phyloP scores from a whole-genome alignment of 2,888 invertebrate genomes.

The Clusia tigrina region DNA sequence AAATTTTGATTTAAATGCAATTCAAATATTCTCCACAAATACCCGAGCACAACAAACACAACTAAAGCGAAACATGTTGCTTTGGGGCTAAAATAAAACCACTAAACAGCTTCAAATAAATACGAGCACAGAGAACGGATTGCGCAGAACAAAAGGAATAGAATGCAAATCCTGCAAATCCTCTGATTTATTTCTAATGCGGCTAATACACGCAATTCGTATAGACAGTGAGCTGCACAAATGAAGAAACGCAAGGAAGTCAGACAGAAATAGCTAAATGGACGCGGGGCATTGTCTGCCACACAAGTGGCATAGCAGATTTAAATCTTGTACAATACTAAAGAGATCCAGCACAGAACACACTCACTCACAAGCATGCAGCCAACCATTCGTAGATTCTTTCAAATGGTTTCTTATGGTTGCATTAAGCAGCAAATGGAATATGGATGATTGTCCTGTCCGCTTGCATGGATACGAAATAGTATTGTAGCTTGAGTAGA shows the following conservation, averaged over 20 bases:
- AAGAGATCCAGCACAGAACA: background rate
- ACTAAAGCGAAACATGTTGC: background rate
- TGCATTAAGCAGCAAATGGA: too few relatives aligned
- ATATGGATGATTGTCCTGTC: too few relatives aligned
- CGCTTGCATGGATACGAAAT: too few relatives aligned
- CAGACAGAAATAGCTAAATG: background rate
- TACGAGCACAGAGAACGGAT: background rate
- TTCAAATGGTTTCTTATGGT: too few relatives aligned
- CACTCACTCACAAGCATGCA: too few relatives aligned
- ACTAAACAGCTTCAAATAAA: too few relatives aligned
- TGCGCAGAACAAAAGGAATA: background rate
- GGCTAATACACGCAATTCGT: constrained; percentile 6
- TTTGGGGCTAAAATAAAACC: background rate
- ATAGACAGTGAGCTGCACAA: background rate
- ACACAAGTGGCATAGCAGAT: background rate
- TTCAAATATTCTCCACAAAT: too few relatives aligned
- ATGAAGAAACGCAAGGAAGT: background rate
- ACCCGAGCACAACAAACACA: too few relatives aligned
- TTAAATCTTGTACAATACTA: background rate
- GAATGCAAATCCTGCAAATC: constrained; percentile 52
- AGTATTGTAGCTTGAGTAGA: too few relatives aligned
- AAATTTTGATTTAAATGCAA: too few relatives aligned
- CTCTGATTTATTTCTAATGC: constrained; percentile 55
- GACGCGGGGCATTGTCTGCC: background rate
- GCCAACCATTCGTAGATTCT: too few relatives aligned